Evolutionary conservation across 2,888 invertebrate species (phyloP), one percentile per base, ranked within the genome.

Genomic region (Protonemura montana): DNA sequence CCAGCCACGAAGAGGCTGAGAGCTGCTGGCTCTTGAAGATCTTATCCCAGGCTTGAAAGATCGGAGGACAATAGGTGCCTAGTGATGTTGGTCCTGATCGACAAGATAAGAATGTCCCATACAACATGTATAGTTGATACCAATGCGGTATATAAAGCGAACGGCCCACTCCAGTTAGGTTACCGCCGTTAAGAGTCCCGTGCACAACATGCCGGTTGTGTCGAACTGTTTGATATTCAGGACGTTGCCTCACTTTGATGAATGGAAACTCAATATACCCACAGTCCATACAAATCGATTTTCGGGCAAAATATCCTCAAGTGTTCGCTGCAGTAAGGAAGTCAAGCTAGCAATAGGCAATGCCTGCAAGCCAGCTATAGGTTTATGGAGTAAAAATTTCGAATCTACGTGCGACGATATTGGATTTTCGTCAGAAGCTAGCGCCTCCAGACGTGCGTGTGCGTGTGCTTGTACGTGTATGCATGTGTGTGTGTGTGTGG

Each of bases 341-440:
- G n/a, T n/a, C n/a, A n/a, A n/a, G n/a, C n/a, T n/a, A n/a, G n/a
- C n/a, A n/a, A 35, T 59, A 10, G 13, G 21, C 13, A 10, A 16
- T 59, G 59, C 59, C 59, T 7, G 10, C 59, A 21, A 3, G 59
- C 6, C 59, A 59, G 59, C 59, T 59, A 59, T 21, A 59, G 59
- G 6, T 59, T 59, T 59, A 59, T 59, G 59, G 21, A 59, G 59
- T 59, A 59, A 59, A 59, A 59, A 16, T 59, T 21, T 59, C 59
- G 27, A 78, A 78, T 78, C 27, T 26, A n/a, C 28, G 78, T 78
- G 78, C 78, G 59, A 78, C 28, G 84, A 84, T 84, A 84, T 84
- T 84, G 84, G 84, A 76, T 84, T 76, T 84, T 59, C 81, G 7
- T 29, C 81, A 30, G 35, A n/a, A n/a, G n/a, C 76, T 0, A 6